Base-by-base conservation (phyloP, 1,140 invertebrate genomes). In the Cotesia typhae region DNA sequence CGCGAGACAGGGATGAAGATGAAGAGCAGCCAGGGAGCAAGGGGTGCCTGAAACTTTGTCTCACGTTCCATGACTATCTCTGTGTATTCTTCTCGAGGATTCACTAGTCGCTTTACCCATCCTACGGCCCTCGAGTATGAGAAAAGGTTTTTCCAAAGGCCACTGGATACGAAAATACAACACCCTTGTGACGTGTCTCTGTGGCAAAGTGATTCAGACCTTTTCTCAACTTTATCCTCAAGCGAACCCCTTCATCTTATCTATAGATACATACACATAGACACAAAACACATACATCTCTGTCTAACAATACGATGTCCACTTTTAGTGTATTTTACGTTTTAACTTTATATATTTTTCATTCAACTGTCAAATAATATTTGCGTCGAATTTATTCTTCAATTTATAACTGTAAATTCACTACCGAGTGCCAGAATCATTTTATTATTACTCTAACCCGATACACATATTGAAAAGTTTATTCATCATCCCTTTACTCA, bases 161-260 rank as follows among this genome's bases (percentile, higher is more conserved):
- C 70, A 71, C 70, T 71, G 63, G 70, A 71, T 71, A 66, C 63
- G 20, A 71, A 71, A 71, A 71, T 71, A 71, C 63, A 71, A 71
- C 70, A 71, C 70, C 70, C 70, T 65, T 37, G 63, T 61, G 70
- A 71, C 63, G 63, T 71, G 70, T 71, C 63, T 64, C 63, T 71
- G 70, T 71, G 70, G 70, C 70, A 71, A 71, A 71, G 70, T 71
- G 70, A 71, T 71, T 71, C 70, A 71, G 70, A 71, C 63, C 70
- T 66, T 65, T 71, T 71, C 37, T 66, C 51, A 65, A 71, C 51
- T 66, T 71, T 70, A 51, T 51, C 60, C 20, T 35, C 9, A n/a
- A 12, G 57, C 12, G 37, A 47, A 28, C 38, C 14, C 5, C 41
- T 47, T 47, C 41, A 28, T 59, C 7, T 59, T 20, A 59, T 47